Evolutionary conservation across 2,113 vertebrate genomes (phyloP).

Genomic region (Dipodomys stephensi): DNA sequence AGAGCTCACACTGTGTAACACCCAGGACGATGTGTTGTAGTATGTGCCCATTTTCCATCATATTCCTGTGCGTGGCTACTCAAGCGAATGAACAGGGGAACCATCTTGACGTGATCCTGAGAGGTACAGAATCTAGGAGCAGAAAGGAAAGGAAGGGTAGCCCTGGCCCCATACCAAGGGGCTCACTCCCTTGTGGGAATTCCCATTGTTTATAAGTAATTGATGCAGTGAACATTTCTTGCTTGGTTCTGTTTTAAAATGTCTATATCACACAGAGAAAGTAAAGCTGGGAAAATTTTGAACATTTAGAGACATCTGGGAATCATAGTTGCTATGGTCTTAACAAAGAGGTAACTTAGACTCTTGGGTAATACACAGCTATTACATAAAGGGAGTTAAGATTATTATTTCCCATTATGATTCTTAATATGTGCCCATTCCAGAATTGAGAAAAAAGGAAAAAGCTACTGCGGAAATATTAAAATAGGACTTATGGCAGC

Average conservation of each 20-base stretch:
- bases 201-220: not conserved
- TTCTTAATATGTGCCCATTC: not conserved
- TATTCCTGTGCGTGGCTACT: not conserved
- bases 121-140: not conserved
- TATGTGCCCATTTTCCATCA: not conserved
- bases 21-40: accelerated
- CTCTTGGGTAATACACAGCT: not conserved
- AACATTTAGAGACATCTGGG: not conserved
- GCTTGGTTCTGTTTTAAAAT: not conserved
- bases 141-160: not conserved
- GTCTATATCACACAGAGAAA: not conserved
- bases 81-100: not conserved
- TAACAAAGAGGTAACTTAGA: not conserved
- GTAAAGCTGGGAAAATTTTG: not conserved
- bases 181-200: not conserved
- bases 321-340: not conserved
- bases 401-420: not conserved
- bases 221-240: not conserved
- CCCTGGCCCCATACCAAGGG: not conserved
- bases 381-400: not conserved
- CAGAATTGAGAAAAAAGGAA: not conserved
- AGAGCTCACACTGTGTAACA: accelerated
- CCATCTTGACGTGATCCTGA: not conserved
- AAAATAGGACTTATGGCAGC: not conserved
- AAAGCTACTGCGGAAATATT: not conserved